Percentiles rank a stretch among this genome's conserved stretches.
These are phyloP conservation scores for Thalassaphorura encarpata DNA, from an alignment of 1,140 invertebrate genomes.

Conservation along the genomic window DNA sequence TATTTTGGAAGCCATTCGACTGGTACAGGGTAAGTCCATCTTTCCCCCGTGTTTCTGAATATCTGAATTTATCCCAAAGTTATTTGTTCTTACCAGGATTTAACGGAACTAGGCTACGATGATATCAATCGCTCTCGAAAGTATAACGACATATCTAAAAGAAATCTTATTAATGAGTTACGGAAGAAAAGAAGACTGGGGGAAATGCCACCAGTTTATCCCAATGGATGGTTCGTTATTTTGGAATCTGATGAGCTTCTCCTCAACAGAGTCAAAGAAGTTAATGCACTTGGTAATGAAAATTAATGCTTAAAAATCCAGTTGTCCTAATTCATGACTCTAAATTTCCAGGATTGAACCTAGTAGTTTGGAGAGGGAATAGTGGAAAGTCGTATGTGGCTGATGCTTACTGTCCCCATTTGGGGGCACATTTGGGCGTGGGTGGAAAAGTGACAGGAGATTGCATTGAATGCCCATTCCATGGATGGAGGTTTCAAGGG, in stretches of 20 bases:
- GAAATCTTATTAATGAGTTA: conserved; percentile 17
- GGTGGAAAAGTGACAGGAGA: conserved; percentile 44
- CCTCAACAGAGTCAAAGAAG: conserved; percentile 13
- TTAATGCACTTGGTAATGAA: conserved; percentile 17
- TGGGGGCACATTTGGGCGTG: conserved; percentile 48
- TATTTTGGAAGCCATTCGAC: conserved; percentile 26
- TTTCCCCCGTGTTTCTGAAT: conserved; percentile 37
- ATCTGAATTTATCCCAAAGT: conserved; percentile 39
- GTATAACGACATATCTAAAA: background rate
- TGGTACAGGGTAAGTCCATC: conserved; percentile 4
- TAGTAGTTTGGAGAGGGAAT: conserved; percentile 44
- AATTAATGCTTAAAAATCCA: no score
- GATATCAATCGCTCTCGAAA: background rate
- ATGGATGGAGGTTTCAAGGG: conserved; percentile 49
- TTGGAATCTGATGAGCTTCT: conserved; percentile 40
- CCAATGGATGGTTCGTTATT: conserved; percentile 50
- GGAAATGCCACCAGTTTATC: conserved; percentile 44
- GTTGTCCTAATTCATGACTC: no score
- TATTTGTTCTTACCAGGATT: background rate
- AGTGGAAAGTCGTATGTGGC: conserved; percentile 40
- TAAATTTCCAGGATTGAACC: conserved; percentile 40
- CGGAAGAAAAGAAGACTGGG: conserved; percentile 35
- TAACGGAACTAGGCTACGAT: conserved; percentile 12
- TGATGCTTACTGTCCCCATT: conserved; percentile 51
- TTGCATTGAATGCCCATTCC: conserved; percentile 51